Percentiles rank a stretch among this genome's conserved stretches.
Evolutionary conservation across 1,140 invertebrate genomes (phyloP).

Genomic region (Homarus americanus): DNA sequence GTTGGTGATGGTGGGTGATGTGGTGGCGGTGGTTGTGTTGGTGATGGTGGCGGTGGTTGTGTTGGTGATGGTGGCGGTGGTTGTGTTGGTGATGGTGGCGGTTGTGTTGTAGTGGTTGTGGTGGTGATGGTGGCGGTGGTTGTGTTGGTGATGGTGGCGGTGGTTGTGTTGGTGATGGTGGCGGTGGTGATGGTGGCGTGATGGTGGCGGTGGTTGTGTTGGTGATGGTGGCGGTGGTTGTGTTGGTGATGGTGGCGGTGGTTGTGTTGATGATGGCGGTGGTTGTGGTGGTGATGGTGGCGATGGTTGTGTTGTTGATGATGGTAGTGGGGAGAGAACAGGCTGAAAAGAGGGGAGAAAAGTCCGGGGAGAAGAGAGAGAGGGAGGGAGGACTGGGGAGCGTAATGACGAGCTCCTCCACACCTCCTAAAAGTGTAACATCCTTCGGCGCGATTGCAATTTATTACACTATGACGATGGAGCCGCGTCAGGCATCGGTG

Average conservation of each 20-base stretch:
- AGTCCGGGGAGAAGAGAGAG: not conserved
- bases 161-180: not conserved
- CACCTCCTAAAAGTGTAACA: conserved; percentile 13
- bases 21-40: too few relatives aligned
- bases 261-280: not conserved
- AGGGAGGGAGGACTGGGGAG: not conserved
- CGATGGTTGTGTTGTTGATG: not conserved
- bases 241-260: not conserved
- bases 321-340: not conserved
- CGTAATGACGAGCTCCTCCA: not conserved
- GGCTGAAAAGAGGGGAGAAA: not conserved
- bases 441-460: conserved; percentile 46
- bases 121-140: not conserved
- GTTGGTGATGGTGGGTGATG: too few relatives aligned
- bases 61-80: not conserved
- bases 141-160: not conserved
- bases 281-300: not conserved
- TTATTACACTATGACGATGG: conserved; percentile 22
- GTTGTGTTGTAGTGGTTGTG: not conserved
- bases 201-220: not conserved
- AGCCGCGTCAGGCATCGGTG: not conserved
- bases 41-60: too few relatives aligned
- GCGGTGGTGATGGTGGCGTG: not conserved
- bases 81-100: not conserved
- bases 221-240: not conserved